phyloP scores from a whole-genome alignment of 2,888 invertebrate genomes.

The Serripes groenlandicus region DNA sequence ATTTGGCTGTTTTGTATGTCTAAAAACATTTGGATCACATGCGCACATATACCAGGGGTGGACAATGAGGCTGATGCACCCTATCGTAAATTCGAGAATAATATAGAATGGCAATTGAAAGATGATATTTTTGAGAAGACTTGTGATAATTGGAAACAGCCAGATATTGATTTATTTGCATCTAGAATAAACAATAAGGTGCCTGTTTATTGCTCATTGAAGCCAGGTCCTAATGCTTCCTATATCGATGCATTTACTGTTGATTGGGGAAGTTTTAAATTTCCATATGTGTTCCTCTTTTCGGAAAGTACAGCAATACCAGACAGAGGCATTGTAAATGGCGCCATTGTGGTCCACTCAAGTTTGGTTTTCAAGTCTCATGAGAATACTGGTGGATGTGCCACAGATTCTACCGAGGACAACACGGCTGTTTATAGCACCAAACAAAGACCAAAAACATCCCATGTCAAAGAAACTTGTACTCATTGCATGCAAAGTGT shows the following conservation, averaged over 20 bases:
- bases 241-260: constrained; percentile 51
- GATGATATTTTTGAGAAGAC: constrained; percentile 21
- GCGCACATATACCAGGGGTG: constrained; percentile 42
- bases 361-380: constrained; percentile 7
- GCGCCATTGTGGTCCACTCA: constrained; percentile 34
- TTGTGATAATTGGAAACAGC: not conserved
- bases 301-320: constrained; percentile 21
- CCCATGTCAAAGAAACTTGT: constrained; percentile 19
- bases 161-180: constrained; percentile 49
- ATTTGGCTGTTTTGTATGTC: constrained; percentile 46
- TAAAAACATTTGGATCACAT: constrained; percentile 45
- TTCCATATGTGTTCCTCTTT: constrained; percentile 36
- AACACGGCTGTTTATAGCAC: not conserved
- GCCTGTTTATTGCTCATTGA: constrained; percentile 27
- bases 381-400: constrained; percentile 35
- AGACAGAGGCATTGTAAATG: constrained; percentile 14
- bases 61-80: constrained; percentile 39
- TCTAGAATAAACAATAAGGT: constrained; percentile 41
- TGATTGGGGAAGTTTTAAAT: constrained; percentile 32
- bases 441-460: constrained; percentile 15
- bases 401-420: constrained; percentile 33
- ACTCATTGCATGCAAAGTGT: constrained; percentile 27
- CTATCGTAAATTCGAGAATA: constrained; percentile 42
- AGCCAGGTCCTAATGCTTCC: constrained; percentile 35
- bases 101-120: constrained; percentile 54